Evolutionary conservation across 2,888 invertebrate genomes (phyloP).

Genomic region (Drosophila neutralis): DNA sequence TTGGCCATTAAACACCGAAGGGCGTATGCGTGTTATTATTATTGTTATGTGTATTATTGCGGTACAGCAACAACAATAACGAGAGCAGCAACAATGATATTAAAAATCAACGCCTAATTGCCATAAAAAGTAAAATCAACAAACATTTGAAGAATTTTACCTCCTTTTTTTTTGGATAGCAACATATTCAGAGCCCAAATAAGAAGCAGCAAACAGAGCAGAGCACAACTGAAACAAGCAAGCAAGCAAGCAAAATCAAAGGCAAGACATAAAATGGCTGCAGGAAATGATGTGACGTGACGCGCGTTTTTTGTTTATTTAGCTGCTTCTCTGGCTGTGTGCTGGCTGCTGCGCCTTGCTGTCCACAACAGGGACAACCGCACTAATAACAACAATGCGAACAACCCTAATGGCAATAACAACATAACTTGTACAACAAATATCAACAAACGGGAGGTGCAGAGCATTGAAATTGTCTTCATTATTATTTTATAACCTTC

Average conservation of each 20-base stretch:
- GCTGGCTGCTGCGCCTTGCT: constrained; percentile 45
- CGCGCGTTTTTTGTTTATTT: constrained; percentile 66
- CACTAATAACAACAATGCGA: constrained; percentile 31
- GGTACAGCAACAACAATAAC: constrained; percentile 22
- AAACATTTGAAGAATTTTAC: constrained; percentile 29
- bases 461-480: constrained; percentile 74
- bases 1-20: constrained; percentile 41
- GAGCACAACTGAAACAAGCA: background rate
- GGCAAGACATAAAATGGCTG: constrained; percentile 69
- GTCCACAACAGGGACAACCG: constrained; percentile 34
- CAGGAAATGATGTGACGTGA: constrained; percentile 73
- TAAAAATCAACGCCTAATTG: constrained; percentile 64
- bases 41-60: constrained; percentile 38
- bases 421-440: constrained; percentile 58
- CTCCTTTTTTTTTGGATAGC: constrained; percentile 26
- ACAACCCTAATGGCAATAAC: constrained; percentile 51
- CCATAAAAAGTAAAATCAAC: constrained; percentile 45
- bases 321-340: constrained; percentile 6
- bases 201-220: constrained; percentile 1
- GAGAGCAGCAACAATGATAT: constrained; percentile 10
- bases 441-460: constrained; percentile 37
- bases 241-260: constrained; percentile 53
- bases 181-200: constrained; percentile 2
- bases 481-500: constrained; percentile 70
- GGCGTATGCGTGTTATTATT: constrained; percentile 52